Evolutionary conservation across 2,888 invertebrate species (phyloP).

Genomic region (Poecilobothrus nobilitatus): DNA sequence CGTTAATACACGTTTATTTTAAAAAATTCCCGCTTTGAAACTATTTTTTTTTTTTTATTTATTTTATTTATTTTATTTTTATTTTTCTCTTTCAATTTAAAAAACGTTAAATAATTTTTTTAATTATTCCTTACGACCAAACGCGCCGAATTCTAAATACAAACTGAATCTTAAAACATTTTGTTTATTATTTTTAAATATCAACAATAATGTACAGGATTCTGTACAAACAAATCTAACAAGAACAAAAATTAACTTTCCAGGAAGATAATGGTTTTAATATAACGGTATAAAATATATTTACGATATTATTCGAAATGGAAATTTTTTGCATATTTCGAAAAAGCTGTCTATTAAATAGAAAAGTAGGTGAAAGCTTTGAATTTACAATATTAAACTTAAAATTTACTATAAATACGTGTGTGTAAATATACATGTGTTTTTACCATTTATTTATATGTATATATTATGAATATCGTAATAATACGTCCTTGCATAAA

Average conservation of each 20-base stretch:
- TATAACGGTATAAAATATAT: not conserved
- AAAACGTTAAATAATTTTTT: no score
- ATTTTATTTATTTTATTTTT: not conserved
- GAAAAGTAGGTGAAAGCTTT: not conserved
- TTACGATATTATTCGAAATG: not conserved
- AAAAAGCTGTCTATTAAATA: constrained; percentile 3
- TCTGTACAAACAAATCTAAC: no score
- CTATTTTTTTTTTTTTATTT: not conserved
- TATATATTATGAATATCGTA: no score
- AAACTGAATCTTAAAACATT: not conserved
- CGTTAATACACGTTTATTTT: not conserved
- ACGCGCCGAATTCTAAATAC: not conserved
- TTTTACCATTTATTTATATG: no score
- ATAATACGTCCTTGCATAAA: no score
- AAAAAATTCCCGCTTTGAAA: not conserved
- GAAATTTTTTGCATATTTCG: not conserved
- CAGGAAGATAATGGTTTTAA: no score
- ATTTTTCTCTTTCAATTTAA: not conserved
- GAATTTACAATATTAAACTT: no score
- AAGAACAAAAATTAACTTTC: no score
- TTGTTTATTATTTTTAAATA: not conserved
- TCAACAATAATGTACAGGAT: no score
- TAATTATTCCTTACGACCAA: not conserved
- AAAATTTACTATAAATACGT: no score
- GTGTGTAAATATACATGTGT: no score